Percentiles rank a stretch among this genome's conserved stretches.
These are phyloP conservation scores for Laupala kohalensis DNA, from an alignment of 1,140 invertebrate genomes.

Conservation along the genomic window DNA sequence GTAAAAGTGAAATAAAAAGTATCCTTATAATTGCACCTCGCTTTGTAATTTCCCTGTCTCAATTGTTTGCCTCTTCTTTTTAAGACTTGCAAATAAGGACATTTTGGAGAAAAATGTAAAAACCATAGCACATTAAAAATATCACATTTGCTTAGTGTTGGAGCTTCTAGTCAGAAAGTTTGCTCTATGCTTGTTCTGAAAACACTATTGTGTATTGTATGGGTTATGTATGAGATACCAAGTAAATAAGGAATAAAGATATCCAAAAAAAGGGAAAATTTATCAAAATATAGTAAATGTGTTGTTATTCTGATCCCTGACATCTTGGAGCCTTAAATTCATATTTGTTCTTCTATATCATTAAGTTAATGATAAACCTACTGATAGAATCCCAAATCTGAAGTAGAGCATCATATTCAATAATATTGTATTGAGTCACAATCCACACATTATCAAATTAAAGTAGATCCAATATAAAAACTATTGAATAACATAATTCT, in stretches of 20 bases:
- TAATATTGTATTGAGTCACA: too few species aligned
- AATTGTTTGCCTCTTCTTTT: background rate
- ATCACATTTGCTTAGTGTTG: conserved; percentile 7
- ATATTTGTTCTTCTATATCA: too few species aligned
- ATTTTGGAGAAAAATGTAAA: background rate
- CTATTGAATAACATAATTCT: too few species aligned
- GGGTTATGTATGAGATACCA: conserved; percentile 14
- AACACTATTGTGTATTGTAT: conserved; percentile 10
- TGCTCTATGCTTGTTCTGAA: conserved; percentile 13
- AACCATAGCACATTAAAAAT: conserved; percentile 8
- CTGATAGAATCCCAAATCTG: too few species aligned
- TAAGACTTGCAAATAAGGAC: background rate
- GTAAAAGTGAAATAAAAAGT: background rate
- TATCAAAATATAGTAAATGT: background rate
- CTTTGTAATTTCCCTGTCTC: conserved; percentile 9
- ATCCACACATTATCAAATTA: too few species aligned
- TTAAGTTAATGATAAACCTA: too few species aligned
- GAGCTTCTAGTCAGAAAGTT: conserved; percentile 14
- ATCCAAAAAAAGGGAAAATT: conserved; percentile 4
- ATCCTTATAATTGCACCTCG: conserved; percentile 11
- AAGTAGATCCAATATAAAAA: too few species aligned
- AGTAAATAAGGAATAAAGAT: conserved; percentile 7
- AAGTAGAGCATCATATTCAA: too few species aligned
- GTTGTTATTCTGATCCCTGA: background rate
- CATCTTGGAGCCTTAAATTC: too few species aligned